Evolutionary conservation across 2,888 invertebrate species (phyloP).

Genomic region (Phaonia tiefii): DNA sequence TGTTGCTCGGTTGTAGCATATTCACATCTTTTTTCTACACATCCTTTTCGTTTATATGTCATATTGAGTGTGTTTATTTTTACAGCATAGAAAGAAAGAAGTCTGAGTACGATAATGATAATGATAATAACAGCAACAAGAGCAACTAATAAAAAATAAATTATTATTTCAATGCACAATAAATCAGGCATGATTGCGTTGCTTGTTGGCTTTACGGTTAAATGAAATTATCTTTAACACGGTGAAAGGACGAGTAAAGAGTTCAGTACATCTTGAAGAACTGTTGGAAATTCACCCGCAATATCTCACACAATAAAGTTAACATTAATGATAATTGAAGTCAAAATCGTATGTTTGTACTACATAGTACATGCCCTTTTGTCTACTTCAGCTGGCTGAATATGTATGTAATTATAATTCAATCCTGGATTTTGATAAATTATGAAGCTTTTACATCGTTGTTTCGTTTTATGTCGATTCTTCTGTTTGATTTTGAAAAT

Average conservation of each 20-base stretch:
- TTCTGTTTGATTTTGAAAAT: too few relatives aligned
- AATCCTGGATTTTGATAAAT: too few relatives aligned
- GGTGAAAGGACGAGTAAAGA: slow-evolving; percentile 10
- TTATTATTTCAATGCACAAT: slow-evolving; percentile 56
- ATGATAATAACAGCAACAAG: not conserved
- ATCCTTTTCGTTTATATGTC: slow-evolving; percentile 39
- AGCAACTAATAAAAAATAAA: not conserved
- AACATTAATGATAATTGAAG: too few relatives aligned
- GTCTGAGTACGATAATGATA: slow-evolving; percentile 1
- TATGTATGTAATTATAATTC: too few relatives aligned
- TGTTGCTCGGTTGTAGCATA: not conserved
- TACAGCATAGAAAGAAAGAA: slow-evolving; percentile 1
- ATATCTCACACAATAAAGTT: too few relatives aligned
- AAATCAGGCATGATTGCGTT: slow-evolving; percentile 60
- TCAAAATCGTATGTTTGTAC: too few relatives aligned
- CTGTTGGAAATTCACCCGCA: not conserved
- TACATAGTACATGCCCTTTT: too few relatives aligned
- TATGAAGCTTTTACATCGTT: too few relatives aligned
- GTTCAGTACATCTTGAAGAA: not conserved
- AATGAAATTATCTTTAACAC: slow-evolving; percentile 62
- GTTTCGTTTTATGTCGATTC: too few relatives aligned
- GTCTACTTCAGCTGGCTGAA: too few relatives aligned
- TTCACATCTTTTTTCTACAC: slow-evolving; percentile 29
- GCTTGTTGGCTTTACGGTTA: slow-evolving; percentile 56
- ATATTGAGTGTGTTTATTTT: slow-evolving; percentile 40